phyloP scores from a whole-genome alignment of 2,113 vertebrate species.

The Sitta europaea region DNA sequence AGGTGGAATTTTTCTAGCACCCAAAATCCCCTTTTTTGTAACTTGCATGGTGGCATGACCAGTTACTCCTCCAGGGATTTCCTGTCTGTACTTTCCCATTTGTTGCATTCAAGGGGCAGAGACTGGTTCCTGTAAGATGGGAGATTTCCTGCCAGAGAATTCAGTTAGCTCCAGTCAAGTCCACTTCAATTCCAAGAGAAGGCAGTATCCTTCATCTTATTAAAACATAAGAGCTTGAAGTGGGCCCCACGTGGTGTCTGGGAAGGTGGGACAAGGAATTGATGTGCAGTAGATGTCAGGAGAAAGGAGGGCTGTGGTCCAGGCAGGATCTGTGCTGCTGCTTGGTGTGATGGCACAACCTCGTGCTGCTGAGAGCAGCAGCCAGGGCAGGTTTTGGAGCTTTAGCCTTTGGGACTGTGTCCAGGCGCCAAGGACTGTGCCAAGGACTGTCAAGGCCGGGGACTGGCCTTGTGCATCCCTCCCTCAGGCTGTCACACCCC shows the following conservation, averaged over 20 bases:
- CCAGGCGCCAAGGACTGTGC: not conserved
- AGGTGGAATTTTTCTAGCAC: not conserved
- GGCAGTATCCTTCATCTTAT: not conserved
- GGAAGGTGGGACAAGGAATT: not conserved
- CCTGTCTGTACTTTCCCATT: not conserved
- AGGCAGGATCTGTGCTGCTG: not conserved
- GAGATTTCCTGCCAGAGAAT: not conserved
- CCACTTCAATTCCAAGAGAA: not conserved
- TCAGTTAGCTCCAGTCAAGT: not conserved
- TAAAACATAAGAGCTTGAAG: not conserved
- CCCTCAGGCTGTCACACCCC: not conserved
- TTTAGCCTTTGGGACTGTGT: not conserved
- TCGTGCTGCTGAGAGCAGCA: not conserved
- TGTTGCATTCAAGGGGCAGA: not conserved
- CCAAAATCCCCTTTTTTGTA: not conserved
- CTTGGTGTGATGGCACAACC: not conserved
- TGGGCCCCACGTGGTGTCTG: not conserved
- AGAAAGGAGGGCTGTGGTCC: not conserved
- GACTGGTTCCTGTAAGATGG: not conserved
- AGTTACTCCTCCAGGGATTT: not conserved
- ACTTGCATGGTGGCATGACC: rapidly evolving
- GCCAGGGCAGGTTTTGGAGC: not conserved
- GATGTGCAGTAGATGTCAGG: not conserved
- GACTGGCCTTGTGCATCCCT: not conserved
- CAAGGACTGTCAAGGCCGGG: not conserved